phyloP scores from a whole-genome alignment of 2,113 vertebrate species.

The Gobius niger region DNA sequence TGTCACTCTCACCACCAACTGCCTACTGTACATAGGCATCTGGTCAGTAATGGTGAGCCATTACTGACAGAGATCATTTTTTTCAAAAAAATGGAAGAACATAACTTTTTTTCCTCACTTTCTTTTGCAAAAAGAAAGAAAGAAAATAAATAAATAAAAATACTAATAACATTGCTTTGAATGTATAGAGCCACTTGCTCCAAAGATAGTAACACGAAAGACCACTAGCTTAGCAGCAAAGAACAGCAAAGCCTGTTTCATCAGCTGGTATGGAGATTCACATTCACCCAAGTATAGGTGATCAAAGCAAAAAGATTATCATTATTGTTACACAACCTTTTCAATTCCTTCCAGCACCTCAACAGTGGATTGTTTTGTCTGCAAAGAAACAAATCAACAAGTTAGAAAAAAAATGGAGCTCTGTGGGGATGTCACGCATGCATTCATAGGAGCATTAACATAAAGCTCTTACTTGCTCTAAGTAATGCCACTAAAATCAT shows the following conservation, averaged over 20 bases:
- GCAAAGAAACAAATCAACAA: constrained; percentile 55
- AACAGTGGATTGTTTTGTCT: constrained; percentile 93
- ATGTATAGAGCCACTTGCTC: constrained; percentile 21
- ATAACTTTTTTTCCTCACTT: neutral
- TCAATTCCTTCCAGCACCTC: constrained; percentile 94
- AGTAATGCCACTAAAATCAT: neutral
- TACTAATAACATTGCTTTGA: neutral
- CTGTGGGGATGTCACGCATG: neutral
- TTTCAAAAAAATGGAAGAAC: neutral
- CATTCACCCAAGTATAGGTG: constrained; percentile 8
- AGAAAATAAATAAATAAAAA: constrained; percentile 7
- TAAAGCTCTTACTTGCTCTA: neutral
- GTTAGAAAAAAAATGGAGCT: neutral
- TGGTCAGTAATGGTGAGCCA: neutral
- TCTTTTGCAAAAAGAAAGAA: constrained; percentile 3
- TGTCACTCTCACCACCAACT: constrained; percentile 59
- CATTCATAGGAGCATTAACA: neutral
- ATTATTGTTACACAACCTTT: constrained; percentile 81
- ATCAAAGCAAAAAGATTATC: neutral
- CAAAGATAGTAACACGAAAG: constrained; percentile 55
- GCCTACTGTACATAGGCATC: neutral
- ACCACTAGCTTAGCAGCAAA: constrained; percentile 52
- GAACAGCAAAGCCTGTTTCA: constrained; percentile 47
- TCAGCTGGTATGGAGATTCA: constrained; percentile 27
- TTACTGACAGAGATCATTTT: neutral